phyloP scores from a whole-genome alignment of 2,797 vertebrate genomes.

The Podarcis lilfordi region DNA sequence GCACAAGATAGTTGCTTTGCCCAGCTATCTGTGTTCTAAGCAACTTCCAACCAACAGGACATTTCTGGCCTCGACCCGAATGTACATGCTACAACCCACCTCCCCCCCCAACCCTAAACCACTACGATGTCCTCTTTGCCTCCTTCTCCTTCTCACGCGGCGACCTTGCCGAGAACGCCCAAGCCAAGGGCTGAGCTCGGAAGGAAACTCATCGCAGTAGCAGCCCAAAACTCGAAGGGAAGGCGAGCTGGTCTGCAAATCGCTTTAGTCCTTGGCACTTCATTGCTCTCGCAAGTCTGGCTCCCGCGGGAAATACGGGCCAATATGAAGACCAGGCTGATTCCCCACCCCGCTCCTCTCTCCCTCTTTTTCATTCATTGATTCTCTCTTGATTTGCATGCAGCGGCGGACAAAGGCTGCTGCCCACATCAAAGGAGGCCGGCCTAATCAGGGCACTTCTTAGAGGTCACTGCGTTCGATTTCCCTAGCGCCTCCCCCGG shows the following conservation, averaged over 20 bases:
- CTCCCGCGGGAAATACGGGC: background rate
- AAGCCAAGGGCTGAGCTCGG: background rate
- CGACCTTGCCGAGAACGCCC: conserved; percentile 10
- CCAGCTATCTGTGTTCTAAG: background rate
- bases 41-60: background rate
- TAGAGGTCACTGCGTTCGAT: conserved; percentile 52
- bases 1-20: background rate
- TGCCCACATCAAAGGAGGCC: conserved; percentile 9
- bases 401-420: conserved; percentile 39
- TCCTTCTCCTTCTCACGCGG: background rate
- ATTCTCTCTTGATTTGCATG: conserved; percentile 47
- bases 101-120: background rate
- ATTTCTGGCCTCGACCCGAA: background rate
- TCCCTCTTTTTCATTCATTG: conserved; percentile 28
- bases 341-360: conserved; percentile 36
- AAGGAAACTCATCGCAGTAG: background rate
- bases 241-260: background rate
- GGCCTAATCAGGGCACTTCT: conserved; percentile 24
- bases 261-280: background rate
- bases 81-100: background rate
- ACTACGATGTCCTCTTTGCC: background rate
- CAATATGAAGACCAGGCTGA: background rate
- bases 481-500: background rate
- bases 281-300: background rate
- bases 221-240: too few relatives aligned